A percentile compares a stretch with the other conserved stretches of the same genome.
Conservation (phyloP, 2,888 invertebrate genomes). For the Hypomecis punctinalis region DNA sequence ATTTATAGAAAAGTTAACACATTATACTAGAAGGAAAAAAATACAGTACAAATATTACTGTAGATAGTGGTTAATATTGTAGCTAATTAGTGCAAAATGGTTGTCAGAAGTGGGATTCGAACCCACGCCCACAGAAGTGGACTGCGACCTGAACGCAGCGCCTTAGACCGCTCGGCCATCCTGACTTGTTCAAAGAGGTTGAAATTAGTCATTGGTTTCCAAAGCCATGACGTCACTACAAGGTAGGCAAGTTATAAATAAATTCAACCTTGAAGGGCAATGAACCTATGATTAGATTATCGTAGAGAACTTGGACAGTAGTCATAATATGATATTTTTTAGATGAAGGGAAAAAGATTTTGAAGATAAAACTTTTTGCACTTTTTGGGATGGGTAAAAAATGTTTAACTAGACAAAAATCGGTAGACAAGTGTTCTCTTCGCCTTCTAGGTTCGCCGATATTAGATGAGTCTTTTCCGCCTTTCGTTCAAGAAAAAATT, state of each 20-base stretch:
- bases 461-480: too few species aligned
- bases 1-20: too few species aligned
- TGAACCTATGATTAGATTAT: neutral
- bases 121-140: constrained; percentile 83
- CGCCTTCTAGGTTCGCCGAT: too few species aligned
- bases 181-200: constrained; percentile 42
- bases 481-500: too few species aligned
- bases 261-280: constrained; percentile 8
- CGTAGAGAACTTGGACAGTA: neutral
- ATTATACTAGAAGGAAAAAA: neutral
- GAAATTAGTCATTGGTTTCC: constrained; percentile 51
- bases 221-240: constrained; percentile 46
- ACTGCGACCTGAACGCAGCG: constrained; percentile 83
- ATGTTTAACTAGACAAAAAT: too few species aligned
- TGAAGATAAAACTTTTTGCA: too few species aligned
- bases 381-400: too few species aligned
- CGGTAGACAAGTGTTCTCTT: too few species aligned
- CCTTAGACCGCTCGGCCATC: constrained; percentile 81
- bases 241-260: constrained; percentile 6
- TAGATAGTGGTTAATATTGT: neutral
- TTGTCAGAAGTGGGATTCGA: constrained; percentile 82
- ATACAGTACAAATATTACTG: neutral
- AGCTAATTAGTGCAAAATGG: constrained; percentile 40
- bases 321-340: neutral
- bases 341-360: too few species aligned